Evolutionary conservation across 1,140 invertebrate genomes (phyloP), one percentile per base, ranked within the genome.

Genomic region (Brachionus asplanchnoidis): DNA sequence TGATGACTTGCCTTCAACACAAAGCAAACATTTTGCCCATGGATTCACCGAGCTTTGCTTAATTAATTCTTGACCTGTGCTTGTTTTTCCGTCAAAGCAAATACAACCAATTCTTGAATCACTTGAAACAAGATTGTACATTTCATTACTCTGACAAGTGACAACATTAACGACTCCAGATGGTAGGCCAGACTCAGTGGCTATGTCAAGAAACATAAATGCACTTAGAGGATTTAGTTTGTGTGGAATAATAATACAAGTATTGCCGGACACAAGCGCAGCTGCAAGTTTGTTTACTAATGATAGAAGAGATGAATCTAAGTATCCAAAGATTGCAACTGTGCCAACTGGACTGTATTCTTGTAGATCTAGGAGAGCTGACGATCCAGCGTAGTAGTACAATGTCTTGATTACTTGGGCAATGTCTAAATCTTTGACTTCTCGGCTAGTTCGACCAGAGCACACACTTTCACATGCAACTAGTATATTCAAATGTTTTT

Each of bases 1-100:
- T 4, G 90, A 88, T 42, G 89, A 90, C 85, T 91, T 91, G 46
- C 90, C 90, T 65, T 20, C 90, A 90, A 84, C 90, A 88, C 89
- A 90, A 56, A 78, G 80, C 46, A 78, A 28, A 26, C 79, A 84
- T 73, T 26, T 17, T 3, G 28, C 23, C n/a, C n/a, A 53, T 26
- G 77, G 68, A 50, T 32, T 36, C 8, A 60, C 26, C 11, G 73
- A 44, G 11, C n/a, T n/a, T 42, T 36, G 32, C 26, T 26, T 53
- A 0, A 85, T 23, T n/a, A 79, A 12, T 50, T 75, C 42, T 85
- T 82, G 50, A 53, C 26, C 60, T 75, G 8, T 20, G 12, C 17
- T 60, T 36, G 28, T 44, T 42, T 28, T 28, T 28, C 56, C 36
- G 77, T 70, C 85, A 68, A 50, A 46, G 28, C 26, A 84, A 53